Percentiles rank a stretch among this genome's conserved stretches.
Conservation (phyloP, 35 echinoderm and acorn worm species). For the Chiridota heheva region DNA sequence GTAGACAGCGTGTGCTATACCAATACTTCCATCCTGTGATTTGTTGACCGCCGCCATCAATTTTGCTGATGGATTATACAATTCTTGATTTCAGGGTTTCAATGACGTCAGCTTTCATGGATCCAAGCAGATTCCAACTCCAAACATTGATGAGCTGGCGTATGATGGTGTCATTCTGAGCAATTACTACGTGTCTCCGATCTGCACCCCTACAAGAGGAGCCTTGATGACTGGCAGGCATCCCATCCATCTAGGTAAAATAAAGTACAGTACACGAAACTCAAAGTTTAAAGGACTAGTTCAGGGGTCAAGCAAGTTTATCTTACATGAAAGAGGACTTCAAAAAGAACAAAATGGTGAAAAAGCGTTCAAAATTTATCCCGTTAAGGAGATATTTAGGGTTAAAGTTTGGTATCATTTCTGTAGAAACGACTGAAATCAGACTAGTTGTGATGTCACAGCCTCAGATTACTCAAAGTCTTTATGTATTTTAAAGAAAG, state of each 20-base stretch:
- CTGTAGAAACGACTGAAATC: no score
- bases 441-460: no score
- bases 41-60: not conserved
- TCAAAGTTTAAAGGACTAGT: no score
- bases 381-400: no score
- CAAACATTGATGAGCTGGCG: slow-evolving; percentile 88
- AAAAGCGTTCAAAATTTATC: no score
- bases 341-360: no score
- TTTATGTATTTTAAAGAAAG: no score
- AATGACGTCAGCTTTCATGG: slow-evolving; percentile 97
- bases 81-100: slow-evolving; percentile 61
- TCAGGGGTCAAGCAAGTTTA: no score
- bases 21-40: not conserved
- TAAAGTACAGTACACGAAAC: not conserved
- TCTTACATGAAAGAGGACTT: no score
- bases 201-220: slow-evolving; percentile 89
- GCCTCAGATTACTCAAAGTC: no score
- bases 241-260: slow-evolving; percentile 86
- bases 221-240: slow-evolving; percentile 98
- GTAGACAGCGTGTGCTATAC: no score
- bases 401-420: no score
- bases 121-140: slow-evolving; percentile 86
- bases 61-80: not conserved
- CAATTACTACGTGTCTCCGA: slow-evolving; percentile 97
- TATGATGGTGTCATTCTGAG: slow-evolving; percentile 70